These are phyloP conservation scores for Tichodroma muraria DNA, from an alignment of 2,113 vertebrate species.

Conservation along the genomic window DNA sequence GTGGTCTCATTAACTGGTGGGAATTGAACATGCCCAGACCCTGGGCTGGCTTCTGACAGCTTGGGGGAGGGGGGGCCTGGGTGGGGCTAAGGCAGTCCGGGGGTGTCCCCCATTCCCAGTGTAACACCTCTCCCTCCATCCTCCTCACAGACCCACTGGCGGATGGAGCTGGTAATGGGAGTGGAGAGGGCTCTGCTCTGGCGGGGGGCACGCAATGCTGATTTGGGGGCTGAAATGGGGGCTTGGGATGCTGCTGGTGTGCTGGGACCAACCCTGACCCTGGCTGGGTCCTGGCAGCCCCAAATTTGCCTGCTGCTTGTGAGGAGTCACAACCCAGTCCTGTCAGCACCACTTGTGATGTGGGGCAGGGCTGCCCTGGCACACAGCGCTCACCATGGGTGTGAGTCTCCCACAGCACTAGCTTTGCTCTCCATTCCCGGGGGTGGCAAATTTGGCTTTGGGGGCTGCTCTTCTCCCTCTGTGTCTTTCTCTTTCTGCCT, in stretches of 20 bases:
- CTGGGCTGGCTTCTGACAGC: background rate
- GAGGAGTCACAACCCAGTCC: rapidly evolving
- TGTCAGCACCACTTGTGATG: background rate
- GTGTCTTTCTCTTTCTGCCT: background rate
- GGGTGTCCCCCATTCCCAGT: background rate
- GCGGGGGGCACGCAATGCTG: rapidly evolving
- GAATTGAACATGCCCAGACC: background rate
- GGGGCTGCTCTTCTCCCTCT: background rate
- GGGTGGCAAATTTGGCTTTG: background rate
- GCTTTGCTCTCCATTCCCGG: background rate
- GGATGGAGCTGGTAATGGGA: constrained; percentile 58
- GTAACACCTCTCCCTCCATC: constrained; percentile 45
- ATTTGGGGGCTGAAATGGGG: background rate
- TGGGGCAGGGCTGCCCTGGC: background rate
- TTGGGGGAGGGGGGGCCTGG: rapidly evolving
- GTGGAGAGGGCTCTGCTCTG: background rate
- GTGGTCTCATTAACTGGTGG: background rate
- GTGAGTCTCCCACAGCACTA: background rate
- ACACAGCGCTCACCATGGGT: background rate
- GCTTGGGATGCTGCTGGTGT: background rate
- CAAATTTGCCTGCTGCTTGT: background rate
- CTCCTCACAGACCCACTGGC: constrained; percentile 54
- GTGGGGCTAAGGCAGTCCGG: background rate
- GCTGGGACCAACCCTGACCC: background rate
- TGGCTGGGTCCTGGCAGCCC: background rate